phyloP scores from a whole-genome alignment of 2,113 vertebrate species.

The Numenius arquata region DNA sequence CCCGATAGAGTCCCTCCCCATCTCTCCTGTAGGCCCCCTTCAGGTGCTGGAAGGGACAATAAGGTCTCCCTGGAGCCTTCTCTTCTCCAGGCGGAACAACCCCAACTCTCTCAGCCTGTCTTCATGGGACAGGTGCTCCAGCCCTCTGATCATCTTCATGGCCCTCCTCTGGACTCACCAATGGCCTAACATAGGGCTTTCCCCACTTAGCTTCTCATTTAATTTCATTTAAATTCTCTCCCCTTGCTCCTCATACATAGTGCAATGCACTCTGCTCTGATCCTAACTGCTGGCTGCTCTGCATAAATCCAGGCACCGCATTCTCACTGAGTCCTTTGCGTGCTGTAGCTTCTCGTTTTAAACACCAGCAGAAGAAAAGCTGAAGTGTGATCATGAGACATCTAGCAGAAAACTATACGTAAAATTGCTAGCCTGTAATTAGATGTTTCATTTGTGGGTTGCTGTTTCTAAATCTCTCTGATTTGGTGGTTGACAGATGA shows the following conservation, averaged over 20 bases:
- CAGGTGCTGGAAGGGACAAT: background rate
- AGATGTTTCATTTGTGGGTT: background rate
- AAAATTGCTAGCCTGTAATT: background rate
- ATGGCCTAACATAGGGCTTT: background rate
- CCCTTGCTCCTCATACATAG: background rate
- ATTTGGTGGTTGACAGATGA: background rate
- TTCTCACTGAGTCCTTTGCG: background rate
- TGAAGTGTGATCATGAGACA: background rate
- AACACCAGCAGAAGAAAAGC: background rate
- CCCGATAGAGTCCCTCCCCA: background rate
- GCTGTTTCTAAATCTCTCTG: background rate
- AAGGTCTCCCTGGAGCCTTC: background rate
- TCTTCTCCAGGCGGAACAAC: background rate
- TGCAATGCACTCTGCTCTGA: rapidly evolving
- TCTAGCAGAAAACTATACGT: background rate
- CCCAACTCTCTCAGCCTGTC: background rate
- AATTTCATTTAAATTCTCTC: background rate
- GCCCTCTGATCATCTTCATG: too few relatives aligned
- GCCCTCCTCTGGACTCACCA: background rate
- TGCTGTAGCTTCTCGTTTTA: background rate
- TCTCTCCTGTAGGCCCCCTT: background rate
- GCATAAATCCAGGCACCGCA: background rate
- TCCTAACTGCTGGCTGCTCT: background rate
- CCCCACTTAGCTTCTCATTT: background rate
- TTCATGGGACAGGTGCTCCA: background rate